Conservation (phyloP, 2,797 vertebrate species). For the Merluccius polli region DNA sequence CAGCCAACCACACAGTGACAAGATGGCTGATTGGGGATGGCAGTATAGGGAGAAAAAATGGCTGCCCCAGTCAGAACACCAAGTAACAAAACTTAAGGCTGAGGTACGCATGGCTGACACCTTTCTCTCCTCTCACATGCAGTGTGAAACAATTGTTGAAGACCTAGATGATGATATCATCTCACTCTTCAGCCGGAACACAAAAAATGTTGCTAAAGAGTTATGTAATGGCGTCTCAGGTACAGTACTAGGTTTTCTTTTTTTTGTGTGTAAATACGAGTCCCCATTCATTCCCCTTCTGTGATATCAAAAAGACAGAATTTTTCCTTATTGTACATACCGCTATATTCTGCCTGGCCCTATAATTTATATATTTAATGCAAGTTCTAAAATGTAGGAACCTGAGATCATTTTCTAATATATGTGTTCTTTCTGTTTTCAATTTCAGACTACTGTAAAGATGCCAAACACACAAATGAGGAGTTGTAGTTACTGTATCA, state of each 20-base stretch:
- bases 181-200: slow-evolving; percentile 75
- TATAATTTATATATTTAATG: not conserved
- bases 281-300: not conserved
- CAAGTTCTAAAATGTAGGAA: not conserved
- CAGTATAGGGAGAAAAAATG: slow-evolving; percentile 20
- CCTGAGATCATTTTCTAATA: not conserved
- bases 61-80: slow-evolving; percentile 8
- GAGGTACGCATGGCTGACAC: slow-evolving; percentile 7
- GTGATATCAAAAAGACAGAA: not conserved
- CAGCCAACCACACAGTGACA: not conserved
- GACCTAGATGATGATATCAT: slow-evolving; percentile 86
- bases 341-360: not conserved
- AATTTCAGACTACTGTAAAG: slow-evolving; percentile 63
- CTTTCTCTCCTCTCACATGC: slow-evolving; percentile 21
- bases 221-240: slow-evolving; percentile 86
- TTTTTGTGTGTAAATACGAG: not conserved
- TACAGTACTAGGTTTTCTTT: slow-evolving; percentile 47
- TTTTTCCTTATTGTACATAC: not conserved
- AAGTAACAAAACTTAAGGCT: not conserved
- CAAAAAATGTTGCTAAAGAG: slow-evolving; percentile 72
- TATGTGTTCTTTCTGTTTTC: slow-evolving; percentile 31
- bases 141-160: slow-evolving; percentile 85
- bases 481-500: slow-evolving; percentile 56
- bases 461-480: slow-evolving; percentile 28
- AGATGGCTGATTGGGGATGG: slow-evolving; percentile 37